Evolutionary conservation across 1,140 invertebrate species (phyloP), one percentile per base, ranked within the genome.

Genomic region (Akabosia matsudoensis): DNA sequence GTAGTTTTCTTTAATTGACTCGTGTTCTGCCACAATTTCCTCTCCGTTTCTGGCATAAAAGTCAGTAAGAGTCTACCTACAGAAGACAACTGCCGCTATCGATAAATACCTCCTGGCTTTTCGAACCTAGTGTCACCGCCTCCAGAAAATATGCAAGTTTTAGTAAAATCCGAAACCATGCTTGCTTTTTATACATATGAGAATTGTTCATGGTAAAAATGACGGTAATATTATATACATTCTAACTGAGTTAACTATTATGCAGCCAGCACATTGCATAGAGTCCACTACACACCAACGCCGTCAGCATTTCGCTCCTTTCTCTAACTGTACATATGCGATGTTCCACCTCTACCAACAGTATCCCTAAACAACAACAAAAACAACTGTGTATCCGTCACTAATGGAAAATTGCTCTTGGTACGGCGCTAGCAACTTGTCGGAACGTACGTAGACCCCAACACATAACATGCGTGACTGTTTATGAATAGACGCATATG

Each of bases 1-100:
- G 54, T 24, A 61, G 54, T 61, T 61, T 61, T 61, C 54, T 61
- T 61, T 61, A 61, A 61, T 61, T 61, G 54, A 61, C 54, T 61
- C 24, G 54, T 61, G 54, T 22, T 22, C 37, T 45, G 37, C 18
- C 37, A 16, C 14, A 10, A 7, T n/a, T 22, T 61, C 54, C n/a
- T 61, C 54, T 24, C n/a, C 24, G n/a, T 4, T 22, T 61, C 14
- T 22, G 4, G 13, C 54, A n/a, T 22, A n/a, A 51, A 51, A n/a
- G 45, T 13, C 10, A 51, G 10, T n/a, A n/a, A n/a, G n/a, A n/a
- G n/a, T n/a, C n/a, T n/a, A n/a, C n/a, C n/a, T n/a, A n/a, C n/a
- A n/a, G n/a, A n/a, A n/a, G n/a, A n/a, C n/a, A n/a, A n/a, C 37
- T 45, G 37, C 37, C 37, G 37, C 37, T 45, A 10, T 7, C 37